phyloP scores from a whole-genome alignment of 2,797 vertebrate genomes.

The Rhinella marina region DNA sequence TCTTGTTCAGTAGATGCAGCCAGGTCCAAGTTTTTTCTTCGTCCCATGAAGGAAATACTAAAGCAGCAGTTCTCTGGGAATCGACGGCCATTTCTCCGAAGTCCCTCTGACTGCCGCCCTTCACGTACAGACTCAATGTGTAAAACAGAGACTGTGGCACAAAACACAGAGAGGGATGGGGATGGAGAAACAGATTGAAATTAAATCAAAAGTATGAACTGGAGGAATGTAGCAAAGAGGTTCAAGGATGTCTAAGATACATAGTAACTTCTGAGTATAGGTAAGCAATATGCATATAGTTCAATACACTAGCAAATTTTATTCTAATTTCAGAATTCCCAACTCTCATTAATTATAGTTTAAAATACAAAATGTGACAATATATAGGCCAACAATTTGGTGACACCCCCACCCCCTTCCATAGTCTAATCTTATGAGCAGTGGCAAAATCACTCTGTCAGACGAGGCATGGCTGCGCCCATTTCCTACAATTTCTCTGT shows the following conservation, averaged over 20 bases:
- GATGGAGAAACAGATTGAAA: neutral
- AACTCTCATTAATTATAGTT: no score
- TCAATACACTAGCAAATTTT: no score
- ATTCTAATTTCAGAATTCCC: no score
- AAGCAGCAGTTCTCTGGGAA: slow-evolving; percentile 85
- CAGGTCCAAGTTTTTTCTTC: slow-evolving; percentile 90
- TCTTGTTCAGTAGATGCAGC: slow-evolving; percentile 80
- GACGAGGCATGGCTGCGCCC: no score
- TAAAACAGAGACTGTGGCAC: slow-evolving; percentile 73
- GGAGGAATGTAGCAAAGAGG: neutral
- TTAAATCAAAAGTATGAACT: neutral
- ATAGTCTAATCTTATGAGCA: no score
- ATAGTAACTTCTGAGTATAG: neutral
- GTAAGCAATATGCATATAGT: no score
- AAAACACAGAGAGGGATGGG: neutral
- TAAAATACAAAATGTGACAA: no score
- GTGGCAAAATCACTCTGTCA: no score
- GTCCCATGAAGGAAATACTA: slow-evolving; percentile 87
- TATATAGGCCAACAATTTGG: no score
- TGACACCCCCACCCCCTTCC: no score
- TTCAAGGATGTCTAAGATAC: neutral
- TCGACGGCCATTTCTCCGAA: slow-evolving; percentile 76
- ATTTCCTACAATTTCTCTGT: no score
- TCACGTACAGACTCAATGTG: slow-evolving; percentile 74
- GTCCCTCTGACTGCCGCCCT: slow-evolving; percentile 85